Percentiles rank a stretch among this genome's conserved stretches.
These are phyloP conservation scores for Sinella curviseta DNA, from an alignment of 1,140 invertebrate species.

Conservation along the genomic window DNA sequence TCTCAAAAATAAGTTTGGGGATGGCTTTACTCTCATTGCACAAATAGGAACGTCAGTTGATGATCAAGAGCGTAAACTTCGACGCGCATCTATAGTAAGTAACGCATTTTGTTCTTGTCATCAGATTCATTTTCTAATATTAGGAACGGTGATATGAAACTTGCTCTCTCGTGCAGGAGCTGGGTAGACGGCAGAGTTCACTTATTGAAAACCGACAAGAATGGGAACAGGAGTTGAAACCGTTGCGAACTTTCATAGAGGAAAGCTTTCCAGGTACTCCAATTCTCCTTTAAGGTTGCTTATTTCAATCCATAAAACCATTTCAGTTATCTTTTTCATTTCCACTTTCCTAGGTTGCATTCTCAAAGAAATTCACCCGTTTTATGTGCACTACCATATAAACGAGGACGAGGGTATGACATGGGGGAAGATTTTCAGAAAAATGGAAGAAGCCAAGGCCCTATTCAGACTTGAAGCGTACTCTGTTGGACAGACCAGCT, in stretches of 20 bases:
- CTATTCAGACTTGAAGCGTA: slow-evolving; percentile 74
- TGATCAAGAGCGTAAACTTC: background rate
- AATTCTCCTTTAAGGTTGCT: background rate
- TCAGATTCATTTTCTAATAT: background rate
- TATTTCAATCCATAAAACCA: too few species aligned
- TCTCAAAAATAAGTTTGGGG: slow-evolving; percentile 73
- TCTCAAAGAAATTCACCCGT: slow-evolving; percentile 70
- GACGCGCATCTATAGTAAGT: background rate
- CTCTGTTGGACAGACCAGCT: slow-evolving; percentile 77
- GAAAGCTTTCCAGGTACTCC: slow-evolving; percentile 28
- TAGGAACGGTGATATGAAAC: background rate
- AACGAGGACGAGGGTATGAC: slow-evolving; percentile 58
- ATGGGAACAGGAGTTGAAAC: slow-evolving; percentile 41
- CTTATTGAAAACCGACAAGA: background rate
- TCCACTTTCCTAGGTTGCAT: slow-evolving; percentile 51
- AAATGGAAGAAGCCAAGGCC: slow-evolving; percentile 65
- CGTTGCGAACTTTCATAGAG: slow-evolving; percentile 40
- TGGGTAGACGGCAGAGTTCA: slow-evolving; percentile 30
- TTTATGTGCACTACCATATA: slow-evolving; percentile 71
- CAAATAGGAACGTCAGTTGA: slow-evolving; percentile 53
- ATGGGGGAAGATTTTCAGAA: slow-evolving; percentile 73
- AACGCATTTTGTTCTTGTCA: background rate
- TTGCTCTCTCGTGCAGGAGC: slow-evolving; percentile 25
- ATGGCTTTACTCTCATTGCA: slow-evolving; percentile 70
- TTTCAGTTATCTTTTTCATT: too few species aligned